Conservation (phyloP, 1,140 invertebrate species). For the Hyposmocoma kahamanoa region DNA sequence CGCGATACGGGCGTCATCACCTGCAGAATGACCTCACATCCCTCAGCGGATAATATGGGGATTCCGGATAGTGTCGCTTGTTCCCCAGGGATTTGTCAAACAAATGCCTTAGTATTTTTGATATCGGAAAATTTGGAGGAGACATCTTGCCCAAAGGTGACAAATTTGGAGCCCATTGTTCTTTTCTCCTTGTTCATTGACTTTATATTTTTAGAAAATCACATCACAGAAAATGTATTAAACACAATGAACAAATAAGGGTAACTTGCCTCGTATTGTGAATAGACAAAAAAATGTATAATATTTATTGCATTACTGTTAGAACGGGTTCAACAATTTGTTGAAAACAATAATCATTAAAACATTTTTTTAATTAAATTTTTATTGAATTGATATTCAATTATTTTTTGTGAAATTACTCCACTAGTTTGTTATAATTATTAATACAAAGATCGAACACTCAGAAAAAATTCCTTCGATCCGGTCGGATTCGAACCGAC, state of each 20-base stretch:
- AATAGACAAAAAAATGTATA: neutral
- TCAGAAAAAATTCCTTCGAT: no score
- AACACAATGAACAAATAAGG: neutral
- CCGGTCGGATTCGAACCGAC: no score
- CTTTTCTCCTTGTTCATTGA: neutral
- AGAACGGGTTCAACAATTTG: no score
- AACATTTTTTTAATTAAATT: no score
- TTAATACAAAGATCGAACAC: no score
- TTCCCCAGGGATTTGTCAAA: constrained; percentile 68
- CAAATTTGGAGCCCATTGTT: no score
- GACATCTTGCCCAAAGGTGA: no score
- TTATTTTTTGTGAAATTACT: no score
- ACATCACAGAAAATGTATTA: neutral
- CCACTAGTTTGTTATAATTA: no score
- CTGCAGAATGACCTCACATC: constrained; percentile 60
- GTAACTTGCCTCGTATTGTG: neutral
- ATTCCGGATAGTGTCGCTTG: constrained; percentile 57
- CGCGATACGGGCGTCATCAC: constrained; percentile 60
- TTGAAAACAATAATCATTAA: no score
- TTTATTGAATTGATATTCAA: no score
- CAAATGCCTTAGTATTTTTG: constrained; percentile 49
- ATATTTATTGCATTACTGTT: no score
- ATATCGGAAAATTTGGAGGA: neutral
- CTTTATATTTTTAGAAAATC: neutral
- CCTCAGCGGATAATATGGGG: constrained; percentile 63